Percentiles rank a stretch among this genome's conserved stretches.
phyloP scores from a whole-genome alignment of 2,888 invertebrate species.

The Melieria crassipennis region DNA sequence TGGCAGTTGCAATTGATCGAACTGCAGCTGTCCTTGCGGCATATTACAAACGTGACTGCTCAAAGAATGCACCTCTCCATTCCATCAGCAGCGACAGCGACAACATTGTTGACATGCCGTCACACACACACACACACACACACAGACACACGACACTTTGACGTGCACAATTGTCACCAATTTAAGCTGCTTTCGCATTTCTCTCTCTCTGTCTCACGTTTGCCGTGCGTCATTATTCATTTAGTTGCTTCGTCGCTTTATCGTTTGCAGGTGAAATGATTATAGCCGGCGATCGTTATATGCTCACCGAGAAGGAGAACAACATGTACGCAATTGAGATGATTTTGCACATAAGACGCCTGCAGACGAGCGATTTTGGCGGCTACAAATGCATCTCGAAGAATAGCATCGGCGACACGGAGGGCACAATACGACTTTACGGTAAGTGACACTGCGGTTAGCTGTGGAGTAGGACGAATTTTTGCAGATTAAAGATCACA shows the following conservation, averaged over 20 bases:
- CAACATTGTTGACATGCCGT: conserved; percentile 12
- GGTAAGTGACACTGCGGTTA: conserved; percentile 70
- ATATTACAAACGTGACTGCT: conserved; percentile 58
- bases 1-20: no score
- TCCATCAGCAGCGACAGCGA: conserved; percentile 1
- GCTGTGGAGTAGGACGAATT: no score
- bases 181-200: no score
- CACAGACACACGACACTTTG: no score
- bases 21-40: conserved; percentile 50
- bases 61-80: not conserved
- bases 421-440: conserved; percentile 87
- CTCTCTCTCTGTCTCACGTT: conserved; percentile 12
- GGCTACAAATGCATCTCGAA: conserved; percentile 93
- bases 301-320: conserved; percentile 81
- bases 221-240: not conserved
- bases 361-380: conserved; percentile 81
- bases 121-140: not conserved
- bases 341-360: conserved; percentile 79
- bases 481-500: no score
- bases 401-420: conserved; percentile 91
- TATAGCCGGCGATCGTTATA: conserved; percentile 85
- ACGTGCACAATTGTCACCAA: no score
- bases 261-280: conserved; percentile 84
- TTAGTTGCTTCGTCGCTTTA: conserved; percentile 39
- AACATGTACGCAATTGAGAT: conserved; percentile 88